A percentile compares a stretch with the other conserved stretches of the same genome.
Conservation (phyloP, 2,888 invertebrate species). For the Chrysolina oricalcia region DNA sequence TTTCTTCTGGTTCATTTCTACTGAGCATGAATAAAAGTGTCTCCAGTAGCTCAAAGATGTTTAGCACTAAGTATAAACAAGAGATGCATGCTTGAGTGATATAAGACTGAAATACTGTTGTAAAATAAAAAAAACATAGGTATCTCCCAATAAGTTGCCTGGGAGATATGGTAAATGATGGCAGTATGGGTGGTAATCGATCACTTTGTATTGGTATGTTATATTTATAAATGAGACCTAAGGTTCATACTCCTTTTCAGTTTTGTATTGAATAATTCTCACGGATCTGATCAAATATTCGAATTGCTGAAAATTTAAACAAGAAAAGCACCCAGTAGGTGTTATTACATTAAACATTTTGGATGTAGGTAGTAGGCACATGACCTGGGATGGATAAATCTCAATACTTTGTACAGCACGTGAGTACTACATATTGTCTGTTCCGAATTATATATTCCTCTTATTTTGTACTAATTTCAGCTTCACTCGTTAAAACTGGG, state of each 20-base stretch:
- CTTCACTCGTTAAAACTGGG: too few species aligned
- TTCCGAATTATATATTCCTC: too few species aligned
- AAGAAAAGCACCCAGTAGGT: too few species aligned
- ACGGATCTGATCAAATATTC: too few species aligned
- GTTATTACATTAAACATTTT: too few species aligned
- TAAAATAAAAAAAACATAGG: conserved; percentile 47
- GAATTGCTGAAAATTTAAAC: background rate
- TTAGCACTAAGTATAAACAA: conserved; percentile 52
- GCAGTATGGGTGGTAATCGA: conserved; percentile 30
- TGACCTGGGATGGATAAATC: too few species aligned
- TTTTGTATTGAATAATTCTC: too few species aligned
- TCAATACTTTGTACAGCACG: too few species aligned
- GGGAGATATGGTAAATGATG: conserved; percentile 45
- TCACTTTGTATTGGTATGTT: background rate
- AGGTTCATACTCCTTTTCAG: background rate
- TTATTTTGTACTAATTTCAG: too few species aligned
- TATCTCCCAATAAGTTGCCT: conserved; percentile 50
- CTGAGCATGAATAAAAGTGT: conserved; percentile 42
- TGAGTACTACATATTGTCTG: too few species aligned
- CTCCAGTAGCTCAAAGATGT: conserved; percentile 57
- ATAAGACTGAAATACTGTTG: conserved; percentile 43
- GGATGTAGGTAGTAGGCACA: too few species aligned
- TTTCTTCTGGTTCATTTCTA: background rate
- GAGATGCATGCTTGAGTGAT: conserved; percentile 53
- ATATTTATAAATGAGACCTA: too few species aligned